phyloP scores from a whole-genome alignment of 2,113 vertebrate genomes.

The Pipa parva region DNA sequence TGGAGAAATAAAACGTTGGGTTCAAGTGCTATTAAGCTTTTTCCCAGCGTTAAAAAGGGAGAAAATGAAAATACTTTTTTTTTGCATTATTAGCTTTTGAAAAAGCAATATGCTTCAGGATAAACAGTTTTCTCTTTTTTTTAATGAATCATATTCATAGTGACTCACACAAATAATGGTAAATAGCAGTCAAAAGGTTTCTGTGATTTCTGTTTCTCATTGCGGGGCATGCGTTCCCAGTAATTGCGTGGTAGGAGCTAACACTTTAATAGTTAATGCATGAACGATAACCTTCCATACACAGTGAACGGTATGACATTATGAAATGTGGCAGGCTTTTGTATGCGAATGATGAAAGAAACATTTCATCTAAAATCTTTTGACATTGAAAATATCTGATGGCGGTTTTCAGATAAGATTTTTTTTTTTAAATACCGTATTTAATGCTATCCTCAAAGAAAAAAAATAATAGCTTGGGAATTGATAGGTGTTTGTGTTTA shows the following conservation, averaged over 20 bases:
- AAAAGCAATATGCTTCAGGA: neutral
- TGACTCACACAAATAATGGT: too few species aligned
- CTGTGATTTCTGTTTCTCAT: neutral
- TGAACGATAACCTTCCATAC: neutral
- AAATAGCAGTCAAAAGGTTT: neutral
- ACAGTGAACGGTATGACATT: neutral
- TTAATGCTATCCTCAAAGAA: too few species aligned
- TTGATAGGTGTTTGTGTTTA: too few species aligned
- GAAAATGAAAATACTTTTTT: slow-evolving; percentile 14
- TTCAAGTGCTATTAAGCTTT: slow-evolving; percentile 49
- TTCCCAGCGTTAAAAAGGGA: neutral
- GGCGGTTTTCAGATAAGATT: neutral
- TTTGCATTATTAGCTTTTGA: neutral
- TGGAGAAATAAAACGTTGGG: slow-evolving; percentile 47
- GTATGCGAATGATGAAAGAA: too few species aligned
- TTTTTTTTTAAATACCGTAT: neutral
- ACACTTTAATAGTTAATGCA: neutral
- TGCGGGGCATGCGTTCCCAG: neutral
- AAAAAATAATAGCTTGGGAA: too few species aligned
- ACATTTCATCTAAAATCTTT: neutral
- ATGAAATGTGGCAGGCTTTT: neutral
- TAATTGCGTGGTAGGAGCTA: neutral
- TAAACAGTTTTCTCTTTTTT: too few species aligned
- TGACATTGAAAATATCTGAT: neutral
- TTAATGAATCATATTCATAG: too few species aligned